phyloP scores from a whole-genome alignment of 2,797 vertebrate genomes.

The Characodon lateralis region DNA sequence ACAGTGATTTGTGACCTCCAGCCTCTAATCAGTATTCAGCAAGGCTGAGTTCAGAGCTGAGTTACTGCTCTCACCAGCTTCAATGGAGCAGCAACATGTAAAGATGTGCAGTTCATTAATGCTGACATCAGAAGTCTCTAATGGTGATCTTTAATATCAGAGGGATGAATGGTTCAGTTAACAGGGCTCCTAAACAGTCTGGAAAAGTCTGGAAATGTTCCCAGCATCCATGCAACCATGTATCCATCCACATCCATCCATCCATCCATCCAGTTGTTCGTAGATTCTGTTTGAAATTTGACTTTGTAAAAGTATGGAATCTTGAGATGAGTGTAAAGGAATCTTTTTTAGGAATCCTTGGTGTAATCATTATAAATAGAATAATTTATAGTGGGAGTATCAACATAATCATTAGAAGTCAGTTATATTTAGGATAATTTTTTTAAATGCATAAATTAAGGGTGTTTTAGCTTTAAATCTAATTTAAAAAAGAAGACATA shows the following conservation, averaged over 20 bases:
- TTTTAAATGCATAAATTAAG: no score
- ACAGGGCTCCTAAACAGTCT: background rate
- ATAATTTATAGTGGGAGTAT: no score
- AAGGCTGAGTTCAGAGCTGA: slow-evolving; percentile 17
- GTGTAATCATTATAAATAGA: no score
- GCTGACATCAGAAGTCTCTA: background rate
- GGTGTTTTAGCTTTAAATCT: no score
- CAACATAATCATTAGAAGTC: no score
- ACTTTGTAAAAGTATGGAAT: background rate
- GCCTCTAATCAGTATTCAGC: slow-evolving; percentile 46
- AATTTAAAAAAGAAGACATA: no score
- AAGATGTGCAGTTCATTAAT: slow-evolving; percentile 16
- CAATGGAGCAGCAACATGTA: slow-evolving; percentile 1
- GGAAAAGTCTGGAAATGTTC: background rate
- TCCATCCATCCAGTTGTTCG: background rate
- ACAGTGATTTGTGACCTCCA: slow-evolving; percentile 37
- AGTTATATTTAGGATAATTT: no score
- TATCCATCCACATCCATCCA: no score
- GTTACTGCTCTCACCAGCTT: slow-evolving; percentile 36
- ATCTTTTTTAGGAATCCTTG: no score
- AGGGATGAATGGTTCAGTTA: background rate
- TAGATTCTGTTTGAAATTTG: background rate
- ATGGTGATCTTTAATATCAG: background rate
- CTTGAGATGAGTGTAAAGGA: no score
- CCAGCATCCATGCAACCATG: background rate